Evolutionary conservation across 2,113 vertebrate genomes (phyloP).

Genomic region (Onychostruthus taczanowskii): DNA sequence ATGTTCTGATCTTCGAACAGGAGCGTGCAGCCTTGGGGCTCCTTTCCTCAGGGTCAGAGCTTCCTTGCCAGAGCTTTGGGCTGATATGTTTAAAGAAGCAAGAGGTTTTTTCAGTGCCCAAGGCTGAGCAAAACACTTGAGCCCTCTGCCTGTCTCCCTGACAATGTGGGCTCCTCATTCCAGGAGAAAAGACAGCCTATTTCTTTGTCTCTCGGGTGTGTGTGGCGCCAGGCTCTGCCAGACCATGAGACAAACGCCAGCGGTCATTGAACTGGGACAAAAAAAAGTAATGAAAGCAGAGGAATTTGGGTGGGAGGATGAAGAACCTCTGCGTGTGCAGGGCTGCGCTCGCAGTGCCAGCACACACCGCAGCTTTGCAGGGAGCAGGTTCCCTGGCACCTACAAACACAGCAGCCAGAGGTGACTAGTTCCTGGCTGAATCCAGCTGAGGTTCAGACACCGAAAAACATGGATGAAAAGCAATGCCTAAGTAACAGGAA

Average conservation of each 20-base stretch:
- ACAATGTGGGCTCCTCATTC: not conserved
- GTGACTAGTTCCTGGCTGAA: not conserved
- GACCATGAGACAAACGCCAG: not conserved
- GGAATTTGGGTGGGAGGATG: constrained; percentile 7
- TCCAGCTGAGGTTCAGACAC: not conserved
- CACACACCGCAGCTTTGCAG: not conserved
- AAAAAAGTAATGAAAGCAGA: not conserved
- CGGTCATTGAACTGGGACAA: not conserved
- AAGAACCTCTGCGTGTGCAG: not conserved
- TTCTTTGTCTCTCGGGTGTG: not conserved
- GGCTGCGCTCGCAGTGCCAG: not conserved
- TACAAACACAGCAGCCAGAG: not conserved
- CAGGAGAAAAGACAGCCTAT: not conserved
- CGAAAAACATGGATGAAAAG: not conserved
- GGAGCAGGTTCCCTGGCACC: not conserved
- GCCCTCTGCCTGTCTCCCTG: not conserved
- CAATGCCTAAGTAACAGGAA: not conserved
- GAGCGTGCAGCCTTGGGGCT: not conserved
- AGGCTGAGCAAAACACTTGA: not conserved
- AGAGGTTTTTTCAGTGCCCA: not conserved
- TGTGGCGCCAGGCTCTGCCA: constrained; percentile 31
- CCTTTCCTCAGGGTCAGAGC: not conserved
- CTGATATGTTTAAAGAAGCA: not conserved
- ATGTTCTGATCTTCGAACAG: not conserved
- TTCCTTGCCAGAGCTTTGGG: not conserved